These are phyloP conservation scores for Chelonia mydas DNA, from an alignment of 2,797 vertebrate genomes.

Conservation along the genomic window DNA sequence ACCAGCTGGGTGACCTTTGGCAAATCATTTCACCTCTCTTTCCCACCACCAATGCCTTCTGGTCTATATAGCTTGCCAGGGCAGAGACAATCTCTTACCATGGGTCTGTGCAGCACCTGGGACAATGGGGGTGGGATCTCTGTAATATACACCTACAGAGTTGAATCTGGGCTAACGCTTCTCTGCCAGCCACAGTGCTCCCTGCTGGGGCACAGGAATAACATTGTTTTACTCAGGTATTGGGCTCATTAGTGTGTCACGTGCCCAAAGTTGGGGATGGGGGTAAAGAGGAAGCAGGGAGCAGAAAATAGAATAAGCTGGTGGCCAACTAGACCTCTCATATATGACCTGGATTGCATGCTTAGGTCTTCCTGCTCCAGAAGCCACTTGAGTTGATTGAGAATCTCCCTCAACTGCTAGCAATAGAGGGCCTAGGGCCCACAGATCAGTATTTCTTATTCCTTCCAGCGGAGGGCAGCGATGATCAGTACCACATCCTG, in stretches of 20 bases:
- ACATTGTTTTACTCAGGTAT: neutral
- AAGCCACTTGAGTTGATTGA: neutral
- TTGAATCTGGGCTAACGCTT: neutral
- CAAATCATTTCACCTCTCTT: neutral
- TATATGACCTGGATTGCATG: neutral
- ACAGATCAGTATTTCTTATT: neutral
- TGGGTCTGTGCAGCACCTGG: neutral
- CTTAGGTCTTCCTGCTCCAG: too few species aligned
- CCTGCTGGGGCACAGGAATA: neutral
- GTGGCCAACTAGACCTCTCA: neutral
- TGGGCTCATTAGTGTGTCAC: neutral
- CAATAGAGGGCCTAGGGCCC: neutral
- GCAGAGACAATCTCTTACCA: neutral
- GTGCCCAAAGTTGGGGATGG: neutral
- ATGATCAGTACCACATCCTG: neutral
- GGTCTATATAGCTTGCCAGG: neutral
- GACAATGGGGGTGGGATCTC: neutral
- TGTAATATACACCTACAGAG: neutral
- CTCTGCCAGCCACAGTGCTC: neutral
- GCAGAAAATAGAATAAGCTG: neutral
- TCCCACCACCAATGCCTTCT: rapidly evolving
- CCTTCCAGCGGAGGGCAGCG: neutral
- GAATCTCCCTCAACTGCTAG: neutral
- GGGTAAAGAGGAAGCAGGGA: neutral
- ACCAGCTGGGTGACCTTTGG: neutral